phyloP scores from a whole-genome alignment of 1,140 invertebrate species.

The Bombus huntii region DNA sequence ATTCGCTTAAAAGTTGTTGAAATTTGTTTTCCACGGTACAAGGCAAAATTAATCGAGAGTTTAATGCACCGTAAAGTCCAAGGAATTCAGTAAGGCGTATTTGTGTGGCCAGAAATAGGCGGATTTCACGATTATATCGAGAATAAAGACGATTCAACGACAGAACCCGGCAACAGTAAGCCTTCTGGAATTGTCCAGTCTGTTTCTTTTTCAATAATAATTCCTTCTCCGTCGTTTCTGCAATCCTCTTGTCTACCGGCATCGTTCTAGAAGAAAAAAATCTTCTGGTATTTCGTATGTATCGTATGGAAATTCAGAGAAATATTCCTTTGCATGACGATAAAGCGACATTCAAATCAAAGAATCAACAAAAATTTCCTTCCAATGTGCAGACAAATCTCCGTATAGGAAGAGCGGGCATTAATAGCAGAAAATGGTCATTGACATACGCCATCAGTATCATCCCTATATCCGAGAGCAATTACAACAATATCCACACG shows the following conservation, averaged over 20 bases:
- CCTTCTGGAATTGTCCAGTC: not conserved
- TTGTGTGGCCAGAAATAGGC: not conserved
- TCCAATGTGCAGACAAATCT: too few relatives aligned
- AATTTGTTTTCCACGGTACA: not conserved
- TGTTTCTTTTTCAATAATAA: not conserved
- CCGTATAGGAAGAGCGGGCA: too few relatives aligned
- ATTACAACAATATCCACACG: slow-evolving; percentile 9
- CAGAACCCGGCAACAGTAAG: not conserved
- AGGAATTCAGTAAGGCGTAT: not conserved
- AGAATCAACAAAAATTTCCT: too few relatives aligned
- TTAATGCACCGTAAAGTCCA: too few relatives aligned
- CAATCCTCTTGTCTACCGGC: not conserved
- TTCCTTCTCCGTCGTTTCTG: not conserved
- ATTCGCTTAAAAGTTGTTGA: not conserved
- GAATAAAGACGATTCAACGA: slow-evolving; percentile 9
- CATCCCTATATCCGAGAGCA: not conserved
- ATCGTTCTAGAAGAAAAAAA: not conserved
- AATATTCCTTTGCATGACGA: not conserved
- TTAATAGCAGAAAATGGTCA: not conserved
- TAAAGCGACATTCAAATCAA: not conserved
- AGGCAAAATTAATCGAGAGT: too few relatives aligned
- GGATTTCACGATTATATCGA: slow-evolving; percentile 17
- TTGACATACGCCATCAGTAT: not conserved
- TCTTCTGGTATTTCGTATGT: not conserved
- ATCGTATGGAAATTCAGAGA: too few relatives aligned